Evolutionary conservation across 1,140 invertebrate genomes (phyloP), one percentile per base, ranked within the genome.

Genomic region (Trinorchestia longiramus): DNA sequence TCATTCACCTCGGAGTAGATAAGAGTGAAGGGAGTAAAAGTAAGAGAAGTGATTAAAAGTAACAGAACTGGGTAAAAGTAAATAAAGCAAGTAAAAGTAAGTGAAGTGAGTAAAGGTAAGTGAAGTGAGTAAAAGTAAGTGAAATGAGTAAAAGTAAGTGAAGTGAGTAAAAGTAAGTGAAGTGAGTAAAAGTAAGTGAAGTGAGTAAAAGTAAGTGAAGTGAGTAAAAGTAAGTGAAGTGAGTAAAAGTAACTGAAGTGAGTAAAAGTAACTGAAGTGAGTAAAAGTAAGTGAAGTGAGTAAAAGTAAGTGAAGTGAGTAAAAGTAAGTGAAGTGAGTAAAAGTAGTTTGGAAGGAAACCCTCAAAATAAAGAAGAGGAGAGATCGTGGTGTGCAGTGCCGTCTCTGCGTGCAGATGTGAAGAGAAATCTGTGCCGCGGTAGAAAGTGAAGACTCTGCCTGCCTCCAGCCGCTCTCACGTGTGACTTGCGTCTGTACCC

Each of bases 391-490:
- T 1, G 19, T 6, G 6, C 47, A 8, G 47, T n/a, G 47, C 36
- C 43, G 95, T 15, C 57, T 41, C 19, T 45, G 43, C 57, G 62
- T 57, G 95, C 44, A 41, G 95, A n/a, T n/a, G 23, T 62, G 43
- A 6, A 28, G 62, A 95, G 45, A 87, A 53, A 95, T 43, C 43
- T 95, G 88, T 87, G 45, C 62, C 92, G 43, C 19, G 23, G 44
- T 88, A 91, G 88, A 87, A 95, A 88, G 77, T 47, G 62, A 95
- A 95, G 53, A 95, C 53, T 41, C 88, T 43, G 45, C 43, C 62
- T 41, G 36, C 40, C 43, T 19, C 47, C n/a, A 44, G 28, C 43
- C 53, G 53, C 53, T 47, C 94, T n/a, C 42, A 95, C 53, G 42
- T 95, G 53, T n/a, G 53, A 36, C 4, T 0, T 95, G 57, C 43